Evolutionary conservation across 2,797 vertebrate species (phyloP), one percentile per base, ranked within the genome.

Genomic region (Oreortyx pictus): DNA sequence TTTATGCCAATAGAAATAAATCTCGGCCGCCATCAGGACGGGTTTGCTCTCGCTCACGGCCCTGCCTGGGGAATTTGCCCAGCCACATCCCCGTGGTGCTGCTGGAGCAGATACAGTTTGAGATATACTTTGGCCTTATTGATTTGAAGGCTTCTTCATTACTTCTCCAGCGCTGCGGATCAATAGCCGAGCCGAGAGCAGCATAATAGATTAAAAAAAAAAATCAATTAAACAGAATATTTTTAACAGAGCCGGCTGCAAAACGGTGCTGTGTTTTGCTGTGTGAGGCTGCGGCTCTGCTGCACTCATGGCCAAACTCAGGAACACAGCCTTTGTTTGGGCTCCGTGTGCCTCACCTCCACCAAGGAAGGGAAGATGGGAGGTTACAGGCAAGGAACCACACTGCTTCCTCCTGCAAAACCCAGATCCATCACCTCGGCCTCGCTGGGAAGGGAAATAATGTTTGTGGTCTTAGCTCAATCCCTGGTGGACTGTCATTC

Each of bases 131-230:
- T 94, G 95, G 93, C 96, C 92, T 97, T 97, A 98, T 98, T 96
- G 98, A 98, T 98, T 96, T 85, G 85, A 82, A 91, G 84, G 96
- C 96, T 97, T 95, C 97, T 97, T 97, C 98, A 97, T 98, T 97
- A 97, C 96, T 95, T 96, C 96, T 94, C 86, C 77, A 95, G 92
- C 92, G 5, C 95, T 88, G 80, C 89, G 57, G 95, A 97, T 98
- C 97, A 93, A 97, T 97, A 96, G 92, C 91, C 37, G 47, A 90
- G 93, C 97, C 97, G 92, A 82, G 88, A 92, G 97, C 96, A 94
- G 95, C 94, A 95, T 96, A 97, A 97, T 97, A 95, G 95, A 95
- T 97, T 97, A n/a, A n/a, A n/a, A n/a, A n/a, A 68, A 95, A 97
- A 97, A 98, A 97, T 98, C 97, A 97, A 97, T 98, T 97, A 96